Evolutionary conservation across 1,140 invertebrate species (phyloP), one percentile per base, ranked within the genome.

Genomic region (Vollenhovia emeryi): DNA sequence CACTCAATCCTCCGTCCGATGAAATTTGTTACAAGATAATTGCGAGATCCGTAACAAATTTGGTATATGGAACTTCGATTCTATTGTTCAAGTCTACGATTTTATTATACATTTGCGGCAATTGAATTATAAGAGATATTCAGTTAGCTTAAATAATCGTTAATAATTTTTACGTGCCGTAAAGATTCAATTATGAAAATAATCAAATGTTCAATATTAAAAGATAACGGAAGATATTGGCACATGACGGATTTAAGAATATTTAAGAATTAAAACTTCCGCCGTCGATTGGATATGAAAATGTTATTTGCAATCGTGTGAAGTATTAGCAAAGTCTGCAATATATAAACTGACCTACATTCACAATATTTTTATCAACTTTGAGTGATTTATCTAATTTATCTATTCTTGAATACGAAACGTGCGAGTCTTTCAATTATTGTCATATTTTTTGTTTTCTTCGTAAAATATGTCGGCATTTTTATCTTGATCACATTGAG

Each of bases 21-120:
- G 52, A 82, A 71, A 59, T 59, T 73, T 82, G 78, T 59, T 73
- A 60, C n/a, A 27, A 82, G 52, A 59, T 73, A 43, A 82, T 57
- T 82, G 52, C 21, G 50, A 73, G 24, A 82, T 18, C 50, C 66
- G 50, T 82, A 43, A 71, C 52, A 45, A n/a, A 82, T 59, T 40
- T 13, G 3, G 1, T 21, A 24, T 24, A 69, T 4, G 4, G n/a
- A 55, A 24, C 4, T 57, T 71, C 6, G 50, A 57, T 55, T 55
- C 30, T 79, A 21, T 48, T 62, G 27, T 48, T 8, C 43, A 33
- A 50, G 9, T 3, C 18, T 45, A 24, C 8, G 18, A 59, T 78
- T 50, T n/a, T 36, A 59, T 78, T 50, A 13, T 36, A 48, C 3
- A 48, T 66, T 21, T 55, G 0, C 1, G 3, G 3, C 24, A 30